Conservation (phyloP, 1,140 invertebrate genomes). For the Drosophila nigrodunni region DNA sequence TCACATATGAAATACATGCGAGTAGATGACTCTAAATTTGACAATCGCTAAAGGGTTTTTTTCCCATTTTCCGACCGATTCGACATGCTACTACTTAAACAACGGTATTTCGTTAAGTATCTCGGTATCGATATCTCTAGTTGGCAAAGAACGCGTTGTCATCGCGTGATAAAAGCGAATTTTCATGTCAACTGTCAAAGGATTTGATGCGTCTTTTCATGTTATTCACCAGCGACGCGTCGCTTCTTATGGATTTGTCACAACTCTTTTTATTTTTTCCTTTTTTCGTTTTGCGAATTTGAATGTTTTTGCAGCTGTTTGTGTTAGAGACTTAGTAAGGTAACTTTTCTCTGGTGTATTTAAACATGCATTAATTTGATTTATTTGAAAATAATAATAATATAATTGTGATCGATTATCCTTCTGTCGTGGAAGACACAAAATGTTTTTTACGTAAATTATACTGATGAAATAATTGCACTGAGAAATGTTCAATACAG, state of each 20-base stretch:
- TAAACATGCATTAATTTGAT: too few relatives aligned
- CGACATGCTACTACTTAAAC: constrained; percentile 27
- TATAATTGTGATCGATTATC: too few relatives aligned
- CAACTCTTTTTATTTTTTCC: background rate
- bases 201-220: constrained; percentile 59
- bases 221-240: background rate
- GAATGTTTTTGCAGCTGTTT: constrained; percentile 4
- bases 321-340: background rate
- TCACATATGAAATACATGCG: constrained; percentile 58
- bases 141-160: background rate
- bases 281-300: background rate
- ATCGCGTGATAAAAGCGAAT: constrained; percentile 64
- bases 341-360: too few relatives aligned
- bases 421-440: too few relatives aligned
- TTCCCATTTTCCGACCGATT: constrained; percentile 8
- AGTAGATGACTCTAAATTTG: constrained; percentile 19
- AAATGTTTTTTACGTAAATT: too few relatives aligned
- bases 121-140: background rate
- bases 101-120: background rate
- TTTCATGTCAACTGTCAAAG: constrained; percentile 76
- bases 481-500: too few relatives aligned
- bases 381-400: too few relatives aligned
- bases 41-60: constrained; percentile 59
- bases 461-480: too few relatives aligned
- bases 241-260: constrained; percentile 7